Percentiles rank a stretch among this genome's conserved stretches.
phyloP scores from a whole-genome alignment of 2,888 invertebrate genomes.

The Mamestra brassicae region DNA sequence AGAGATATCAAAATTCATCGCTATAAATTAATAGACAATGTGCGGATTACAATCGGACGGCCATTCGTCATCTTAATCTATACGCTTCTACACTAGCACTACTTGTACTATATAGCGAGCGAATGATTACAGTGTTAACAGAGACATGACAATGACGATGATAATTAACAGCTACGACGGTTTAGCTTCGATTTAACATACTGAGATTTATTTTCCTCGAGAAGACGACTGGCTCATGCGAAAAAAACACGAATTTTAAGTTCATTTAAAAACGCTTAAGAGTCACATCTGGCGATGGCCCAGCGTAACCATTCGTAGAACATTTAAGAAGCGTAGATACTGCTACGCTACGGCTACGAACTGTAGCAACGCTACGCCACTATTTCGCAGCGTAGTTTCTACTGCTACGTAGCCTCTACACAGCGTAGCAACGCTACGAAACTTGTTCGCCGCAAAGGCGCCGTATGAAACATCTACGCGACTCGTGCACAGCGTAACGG shows the following conservation, averaged over 20 bases:
- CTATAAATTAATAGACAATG: slow-evolving; percentile 58
- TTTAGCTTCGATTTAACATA: background rate
- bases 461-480: background rate
- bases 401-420: background rate
- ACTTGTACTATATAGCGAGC: slow-evolving; percentile 1
- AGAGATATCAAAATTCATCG: slow-evolving; percentile 34
- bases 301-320: background rate
- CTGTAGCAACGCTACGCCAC: background rate
- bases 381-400: background rate
- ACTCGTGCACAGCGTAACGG: background rate
- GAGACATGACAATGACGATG: slow-evolving; percentile 9
- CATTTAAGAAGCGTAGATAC: background rate
- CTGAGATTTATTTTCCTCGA: background rate
- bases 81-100: slow-evolving; percentile 6
- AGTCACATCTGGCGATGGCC: background rate
- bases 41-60: slow-evolving; percentile 54
- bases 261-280: background rate
- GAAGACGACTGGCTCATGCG: background rate
- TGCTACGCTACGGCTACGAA: too few relatives aligned
- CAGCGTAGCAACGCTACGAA: background rate
- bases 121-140: slow-evolving; percentile 39
- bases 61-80: slow-evolving; percentile 58
- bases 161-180: background rate
- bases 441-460: background rate
- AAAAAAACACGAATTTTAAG: background rate